Conservation (phyloP, 2,113 vertebrate species). For the Stigmatopora argus region DNA sequence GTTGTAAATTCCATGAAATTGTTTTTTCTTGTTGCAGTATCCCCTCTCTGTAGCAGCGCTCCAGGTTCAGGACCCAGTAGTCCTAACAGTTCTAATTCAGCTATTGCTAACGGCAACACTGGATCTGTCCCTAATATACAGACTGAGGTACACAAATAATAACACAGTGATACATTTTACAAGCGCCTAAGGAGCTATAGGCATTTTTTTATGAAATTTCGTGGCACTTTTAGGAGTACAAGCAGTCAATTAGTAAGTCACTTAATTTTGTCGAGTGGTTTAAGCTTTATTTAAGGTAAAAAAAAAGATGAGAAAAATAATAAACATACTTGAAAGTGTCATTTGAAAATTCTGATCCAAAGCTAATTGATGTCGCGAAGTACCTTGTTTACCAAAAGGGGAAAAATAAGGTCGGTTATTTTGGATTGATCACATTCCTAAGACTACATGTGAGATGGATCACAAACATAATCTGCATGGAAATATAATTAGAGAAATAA, state of each 20-base stretch:
- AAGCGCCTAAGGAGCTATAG: not conserved
- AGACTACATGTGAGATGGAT: too few relatives aligned
- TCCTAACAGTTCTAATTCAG: slow-evolving; percentile 60
- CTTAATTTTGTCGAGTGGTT: not conserved
- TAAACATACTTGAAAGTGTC: too few relatives aligned
- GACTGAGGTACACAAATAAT: slow-evolving; percentile 45
- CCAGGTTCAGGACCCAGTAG: slow-evolving; percentile 66
- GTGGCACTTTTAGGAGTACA: not conserved
- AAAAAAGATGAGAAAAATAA: too few relatives aligned
- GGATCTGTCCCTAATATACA: slow-evolving; percentile 66
- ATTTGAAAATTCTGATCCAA: too few relatives aligned
- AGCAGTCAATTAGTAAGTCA: not conserved
- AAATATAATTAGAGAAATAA: too few relatives aligned
- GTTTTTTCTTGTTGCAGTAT: slow-evolving; percentile 34
- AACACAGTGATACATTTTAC: not conserved
- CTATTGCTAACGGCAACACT: slow-evolving; percentile 60
- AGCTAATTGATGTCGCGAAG: too few relatives aligned
- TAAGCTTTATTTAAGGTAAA: too few relatives aligned
- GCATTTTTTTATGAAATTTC: not conserved
- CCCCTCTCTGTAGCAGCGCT: slow-evolving; percentile 61
- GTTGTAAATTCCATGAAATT: not conserved
- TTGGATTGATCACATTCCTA: too few relatives aligned
- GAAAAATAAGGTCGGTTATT: too few relatives aligned
- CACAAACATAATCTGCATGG: too few relatives aligned
- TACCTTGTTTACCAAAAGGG: too few relatives aligned